Conservation (phyloP, 2,888 invertebrate genomes). For the Heliconius hortense region DNA sequence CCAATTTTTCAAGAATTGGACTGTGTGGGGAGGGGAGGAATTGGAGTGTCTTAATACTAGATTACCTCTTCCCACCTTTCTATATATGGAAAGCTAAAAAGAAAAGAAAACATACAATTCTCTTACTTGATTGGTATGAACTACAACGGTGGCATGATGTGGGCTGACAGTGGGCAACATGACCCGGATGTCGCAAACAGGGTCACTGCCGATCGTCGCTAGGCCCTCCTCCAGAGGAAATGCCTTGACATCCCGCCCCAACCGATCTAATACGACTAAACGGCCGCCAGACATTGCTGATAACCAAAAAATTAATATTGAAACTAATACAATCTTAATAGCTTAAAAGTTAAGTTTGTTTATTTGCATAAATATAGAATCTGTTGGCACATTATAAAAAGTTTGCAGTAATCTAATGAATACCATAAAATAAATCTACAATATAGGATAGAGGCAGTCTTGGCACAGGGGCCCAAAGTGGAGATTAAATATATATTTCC, state of each 20-base stretch:
- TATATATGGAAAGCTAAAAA: no score
- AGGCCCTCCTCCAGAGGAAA: conserved; percentile 60
- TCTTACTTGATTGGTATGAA: conserved; percentile 64
- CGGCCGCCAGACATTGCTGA: conserved; percentile 58
- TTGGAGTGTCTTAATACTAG: no score
- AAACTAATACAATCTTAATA: background rate
- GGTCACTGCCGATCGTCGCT: conserved; percentile 67
- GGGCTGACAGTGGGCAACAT: conserved; percentile 60
- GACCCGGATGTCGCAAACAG: conserved; percentile 67
- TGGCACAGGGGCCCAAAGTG: no score
- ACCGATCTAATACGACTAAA: conserved; percentile 68
- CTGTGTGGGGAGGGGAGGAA: no score
- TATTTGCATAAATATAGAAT: background rate
- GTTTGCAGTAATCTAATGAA: background rate
- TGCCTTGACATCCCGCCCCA: conserved; percentile 63
- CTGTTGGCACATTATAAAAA: background rate
- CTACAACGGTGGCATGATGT: conserved; percentile 71
- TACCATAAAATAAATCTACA: background rate
- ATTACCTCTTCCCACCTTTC: no score
- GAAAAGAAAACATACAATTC: background rate
- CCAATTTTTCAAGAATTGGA: no score
- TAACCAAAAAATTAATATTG: background rate
- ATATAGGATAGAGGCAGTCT: background rate
- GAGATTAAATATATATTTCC: no score
- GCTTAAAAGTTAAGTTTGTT: background rate